Conservation (phyloP, 1,140 invertebrate genomes). For the Neodiprion lecontei region DNA sequence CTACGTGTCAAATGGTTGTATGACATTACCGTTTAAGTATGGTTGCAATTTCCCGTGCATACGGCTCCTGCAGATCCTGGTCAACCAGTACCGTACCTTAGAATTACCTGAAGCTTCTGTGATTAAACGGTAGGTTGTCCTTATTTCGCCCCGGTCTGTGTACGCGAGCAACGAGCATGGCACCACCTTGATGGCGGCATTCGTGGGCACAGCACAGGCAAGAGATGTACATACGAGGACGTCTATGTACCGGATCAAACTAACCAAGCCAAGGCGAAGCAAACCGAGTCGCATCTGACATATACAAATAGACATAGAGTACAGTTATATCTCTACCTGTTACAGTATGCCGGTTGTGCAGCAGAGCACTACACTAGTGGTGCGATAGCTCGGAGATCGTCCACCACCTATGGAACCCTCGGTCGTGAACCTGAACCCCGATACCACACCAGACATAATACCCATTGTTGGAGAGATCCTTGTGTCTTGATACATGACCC, state of each 20-base stretch:
- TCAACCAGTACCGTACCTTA: constrained; percentile 42
- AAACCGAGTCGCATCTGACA: background rate
- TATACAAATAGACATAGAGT: background rate
- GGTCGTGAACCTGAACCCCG: constrained; percentile 6
- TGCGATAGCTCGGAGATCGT: background rate
- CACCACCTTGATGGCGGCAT: background rate
- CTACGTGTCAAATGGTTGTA: constrained; percentile 8
- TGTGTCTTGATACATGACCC: background rate
- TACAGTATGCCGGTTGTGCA: background rate
- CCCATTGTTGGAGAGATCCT: constrained; percentile 4
- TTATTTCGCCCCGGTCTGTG: background rate
- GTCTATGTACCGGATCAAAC: background rate
- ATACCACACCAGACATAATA: constrained; percentile 1
- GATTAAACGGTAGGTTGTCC: constrained; percentile 44
- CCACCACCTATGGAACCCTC: background rate
- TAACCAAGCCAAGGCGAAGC: background rate
- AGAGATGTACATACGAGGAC: background rate
- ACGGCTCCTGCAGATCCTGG: constrained; percentile 19
- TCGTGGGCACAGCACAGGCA: background rate
- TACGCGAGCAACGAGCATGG: background rate
- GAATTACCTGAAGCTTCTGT: constrained; percentile 46
- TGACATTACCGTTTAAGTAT: constrained; percentile 40
- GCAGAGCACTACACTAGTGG: background rate
- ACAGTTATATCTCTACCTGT: background rate
- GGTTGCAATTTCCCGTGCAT: constrained; percentile 26